Evolutionary conservation across 2,113 vertebrate species (phyloP).

Genomic region (Urocolius indicus): DNA sequence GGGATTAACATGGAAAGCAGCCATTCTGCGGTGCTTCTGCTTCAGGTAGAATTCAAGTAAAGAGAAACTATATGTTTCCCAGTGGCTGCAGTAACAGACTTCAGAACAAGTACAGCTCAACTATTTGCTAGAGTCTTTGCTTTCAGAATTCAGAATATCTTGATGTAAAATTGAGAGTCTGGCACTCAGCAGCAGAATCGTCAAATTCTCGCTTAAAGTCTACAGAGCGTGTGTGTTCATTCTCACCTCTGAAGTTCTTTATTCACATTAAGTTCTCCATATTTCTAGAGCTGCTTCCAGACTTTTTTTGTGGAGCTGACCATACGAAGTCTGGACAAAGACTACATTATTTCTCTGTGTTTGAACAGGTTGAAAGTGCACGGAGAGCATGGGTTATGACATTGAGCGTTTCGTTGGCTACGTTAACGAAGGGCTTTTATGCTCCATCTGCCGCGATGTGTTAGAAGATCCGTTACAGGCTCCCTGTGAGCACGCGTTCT

Average conservation of each 20-base stretch:
- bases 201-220: not conserved
- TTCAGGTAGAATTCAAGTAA: not conserved
- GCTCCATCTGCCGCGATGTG: constrained; percentile 89
- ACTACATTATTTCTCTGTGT: not conserved
- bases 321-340: not conserved
- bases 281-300: not conserved
- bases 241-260: not conserved
- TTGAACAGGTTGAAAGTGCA: not conserved
- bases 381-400: constrained; percentile 86
- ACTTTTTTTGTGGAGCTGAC: not conserved
- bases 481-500: constrained; percentile 90
- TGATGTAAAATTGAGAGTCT: not conserved
- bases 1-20: not conserved
- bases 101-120: accelerated
- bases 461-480: constrained; percentile 88
- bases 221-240: not conserved
- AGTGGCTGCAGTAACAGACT: not conserved
- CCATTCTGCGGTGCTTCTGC: not conserved
- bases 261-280: not conserved
- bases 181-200: not conserved
- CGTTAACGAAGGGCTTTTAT: constrained; percentile 89
- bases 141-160: not conserved
- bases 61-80: not conserved
- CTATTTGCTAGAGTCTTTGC: not conserved
- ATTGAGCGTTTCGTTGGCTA: constrained; percentile 90